Evolutionary conservation across 1,140 invertebrate genomes (phyloP).

Genomic region (Leptinotarsa texana): DNA sequence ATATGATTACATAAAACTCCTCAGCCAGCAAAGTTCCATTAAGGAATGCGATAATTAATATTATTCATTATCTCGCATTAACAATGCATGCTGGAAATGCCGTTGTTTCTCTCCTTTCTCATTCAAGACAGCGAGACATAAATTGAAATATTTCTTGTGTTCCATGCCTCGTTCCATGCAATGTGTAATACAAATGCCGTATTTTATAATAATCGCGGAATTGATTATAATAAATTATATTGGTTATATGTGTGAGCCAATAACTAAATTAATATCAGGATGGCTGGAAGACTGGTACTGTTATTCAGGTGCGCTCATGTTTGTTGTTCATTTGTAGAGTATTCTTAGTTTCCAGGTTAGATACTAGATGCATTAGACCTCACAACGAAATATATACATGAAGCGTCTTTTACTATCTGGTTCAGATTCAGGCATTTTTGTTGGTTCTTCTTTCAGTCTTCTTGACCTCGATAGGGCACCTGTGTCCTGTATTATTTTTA

Average conservation of each 20-base stretch:
- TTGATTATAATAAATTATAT: constrained; percentile 1
- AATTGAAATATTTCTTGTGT: neutral
- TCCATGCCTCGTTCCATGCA: neutral
- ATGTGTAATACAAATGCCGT: constrained; percentile 3
- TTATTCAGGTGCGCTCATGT: neutral
- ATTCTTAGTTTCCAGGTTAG: neutral
- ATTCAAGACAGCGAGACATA: neutral
- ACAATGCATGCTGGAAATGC: neutral
- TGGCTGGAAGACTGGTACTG: neutral
- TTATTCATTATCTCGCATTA: neutral
- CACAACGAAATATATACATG: too few species aligned
- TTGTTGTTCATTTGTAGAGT: neutral
- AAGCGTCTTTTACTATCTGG: too few species aligned
- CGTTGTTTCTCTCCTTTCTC: neutral
- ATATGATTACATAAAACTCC: neutral
- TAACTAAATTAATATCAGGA: neutral
- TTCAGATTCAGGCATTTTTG: too few species aligned
- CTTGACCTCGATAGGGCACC: neutral
- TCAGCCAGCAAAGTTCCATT: neutral
- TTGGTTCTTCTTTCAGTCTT: neutral
- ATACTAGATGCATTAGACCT: neutral
- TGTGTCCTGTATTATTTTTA: too few species aligned
- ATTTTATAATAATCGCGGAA: constrained; percentile 6
- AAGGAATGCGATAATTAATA: neutral
- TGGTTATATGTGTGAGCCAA: neutral